These are phyloP conservation scores for Melanostigma gelatinosum DNA, from an alignment of 2,113 vertebrate genomes.

Conservation along the genomic window DNA sequence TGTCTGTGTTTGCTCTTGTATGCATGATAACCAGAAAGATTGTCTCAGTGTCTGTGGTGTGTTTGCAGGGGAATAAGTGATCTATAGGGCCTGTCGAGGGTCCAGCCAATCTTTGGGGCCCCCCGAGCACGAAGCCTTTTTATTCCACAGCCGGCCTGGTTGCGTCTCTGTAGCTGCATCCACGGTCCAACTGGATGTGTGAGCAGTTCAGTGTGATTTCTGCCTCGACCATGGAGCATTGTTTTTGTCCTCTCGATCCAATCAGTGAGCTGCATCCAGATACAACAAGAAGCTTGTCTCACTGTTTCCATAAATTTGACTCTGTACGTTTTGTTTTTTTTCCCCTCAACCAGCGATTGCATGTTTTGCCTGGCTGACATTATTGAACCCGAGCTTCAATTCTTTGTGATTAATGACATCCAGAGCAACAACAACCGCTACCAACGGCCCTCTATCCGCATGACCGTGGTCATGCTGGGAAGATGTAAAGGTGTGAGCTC, in stretches of 20 bases:
- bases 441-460: neutral
- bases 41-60: conserved; percentile 13
- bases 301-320: conserved; percentile 10
- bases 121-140: conserved; percentile 1
- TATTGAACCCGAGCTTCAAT: neutral
- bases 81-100: neutral
- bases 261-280: conserved; percentile 3
- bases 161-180: conserved; percentile 35
- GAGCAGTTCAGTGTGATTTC: conserved; percentile 31
- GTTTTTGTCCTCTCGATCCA: conserved; percentile 9
- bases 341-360: neutral
- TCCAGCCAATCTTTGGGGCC: neutral
- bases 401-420: neutral
- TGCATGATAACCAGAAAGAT: conserved; percentile 22
- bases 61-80: neutral
- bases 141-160: conserved; percentile 2
- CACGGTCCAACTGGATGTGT: conserved; percentile 21
- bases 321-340: neutral
- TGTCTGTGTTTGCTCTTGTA: conserved; percentile 26
- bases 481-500: conserved; percentile 43
- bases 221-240: conserved; percentile 8
- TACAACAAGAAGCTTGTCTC: neutral
- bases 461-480: neutral
- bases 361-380: neutral
- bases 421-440: conserved; percentile 9